Evolutionary conservation across 1,140 invertebrate species (phyloP).

Genomic region (Stenopsyche tienmushanensis): DNA sequence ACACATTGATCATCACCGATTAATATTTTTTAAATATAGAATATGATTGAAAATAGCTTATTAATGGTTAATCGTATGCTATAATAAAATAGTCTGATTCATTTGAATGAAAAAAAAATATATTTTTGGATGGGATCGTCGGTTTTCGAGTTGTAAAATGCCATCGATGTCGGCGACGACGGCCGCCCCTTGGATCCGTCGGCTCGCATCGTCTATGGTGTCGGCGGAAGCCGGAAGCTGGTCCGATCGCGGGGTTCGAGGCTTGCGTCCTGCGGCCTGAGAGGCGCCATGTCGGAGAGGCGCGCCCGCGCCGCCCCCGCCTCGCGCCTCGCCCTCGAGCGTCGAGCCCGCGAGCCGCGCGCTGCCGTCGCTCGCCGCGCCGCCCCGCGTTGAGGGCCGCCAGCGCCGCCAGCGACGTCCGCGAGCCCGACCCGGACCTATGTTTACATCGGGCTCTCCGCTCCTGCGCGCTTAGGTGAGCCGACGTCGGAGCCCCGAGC

Average conservation of each 20-base stretch:
- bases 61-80: no score
- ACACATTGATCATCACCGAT: no score
- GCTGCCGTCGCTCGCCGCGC: neutral
- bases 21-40: no score
- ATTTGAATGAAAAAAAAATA: no score
- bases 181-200: neutral
- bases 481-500: no score
- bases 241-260: slow-evolving; percentile 6
- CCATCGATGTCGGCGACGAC: no score
- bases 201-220: slow-evolving; percentile 13
- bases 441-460: neutral
- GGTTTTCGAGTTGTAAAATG: no score
- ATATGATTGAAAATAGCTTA: no score
- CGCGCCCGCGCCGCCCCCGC: neutral
- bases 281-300: neutral
- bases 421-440: neutral
- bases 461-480: neutral
- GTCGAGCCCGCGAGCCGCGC: neutral
- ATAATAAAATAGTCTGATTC: no score
- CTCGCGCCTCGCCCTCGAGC: neutral
- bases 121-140: no score
- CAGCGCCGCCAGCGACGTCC: neutral
- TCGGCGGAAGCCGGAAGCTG: slow-evolving; percentile 25
- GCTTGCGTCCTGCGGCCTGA: slow-evolving; percentile 5
- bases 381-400: neutral